Evolutionary conservation across 2,113 vertebrate species (phyloP).

Genomic region (Passer domesticus): DNA sequence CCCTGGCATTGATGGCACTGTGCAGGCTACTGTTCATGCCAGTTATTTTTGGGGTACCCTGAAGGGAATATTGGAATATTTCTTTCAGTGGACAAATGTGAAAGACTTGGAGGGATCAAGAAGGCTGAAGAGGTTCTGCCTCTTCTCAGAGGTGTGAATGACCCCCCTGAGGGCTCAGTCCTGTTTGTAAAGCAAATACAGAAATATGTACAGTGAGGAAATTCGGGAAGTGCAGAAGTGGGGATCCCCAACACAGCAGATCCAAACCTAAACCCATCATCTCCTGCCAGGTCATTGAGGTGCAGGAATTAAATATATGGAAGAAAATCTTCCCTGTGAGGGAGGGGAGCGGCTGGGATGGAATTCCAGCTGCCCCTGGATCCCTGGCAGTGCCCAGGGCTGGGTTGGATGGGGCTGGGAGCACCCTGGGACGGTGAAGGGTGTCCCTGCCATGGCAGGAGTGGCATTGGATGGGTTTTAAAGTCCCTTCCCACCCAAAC

Average conservation of each 20-base stretch:
- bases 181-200: neutral
- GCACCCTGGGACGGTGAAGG: neutral
- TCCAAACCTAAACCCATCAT: neutral
- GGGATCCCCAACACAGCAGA: neutral
- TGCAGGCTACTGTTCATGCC: rapidly evolving
- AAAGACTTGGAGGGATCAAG: neutral
- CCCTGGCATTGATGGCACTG: neutral
- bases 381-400: neutral
- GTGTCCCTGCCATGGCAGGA: neutral
- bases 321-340: neutral
- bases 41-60: neutral
- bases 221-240: neutral
- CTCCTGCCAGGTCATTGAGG: neutral
- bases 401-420: neutral
- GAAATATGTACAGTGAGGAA: rapidly evolving
- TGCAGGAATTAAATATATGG: neutral
- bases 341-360: neutral
- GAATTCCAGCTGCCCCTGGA: neutral
- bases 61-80: neutral
- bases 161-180: neutral
- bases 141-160: neutral
- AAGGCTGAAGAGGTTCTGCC: neutral
- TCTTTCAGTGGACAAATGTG: neutral
- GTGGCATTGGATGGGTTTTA: rapidly evolving
- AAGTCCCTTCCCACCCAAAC: neutral